Conservation (phyloP, 2,797 vertebrate species). For the Vespertilio murinus region DNA sequence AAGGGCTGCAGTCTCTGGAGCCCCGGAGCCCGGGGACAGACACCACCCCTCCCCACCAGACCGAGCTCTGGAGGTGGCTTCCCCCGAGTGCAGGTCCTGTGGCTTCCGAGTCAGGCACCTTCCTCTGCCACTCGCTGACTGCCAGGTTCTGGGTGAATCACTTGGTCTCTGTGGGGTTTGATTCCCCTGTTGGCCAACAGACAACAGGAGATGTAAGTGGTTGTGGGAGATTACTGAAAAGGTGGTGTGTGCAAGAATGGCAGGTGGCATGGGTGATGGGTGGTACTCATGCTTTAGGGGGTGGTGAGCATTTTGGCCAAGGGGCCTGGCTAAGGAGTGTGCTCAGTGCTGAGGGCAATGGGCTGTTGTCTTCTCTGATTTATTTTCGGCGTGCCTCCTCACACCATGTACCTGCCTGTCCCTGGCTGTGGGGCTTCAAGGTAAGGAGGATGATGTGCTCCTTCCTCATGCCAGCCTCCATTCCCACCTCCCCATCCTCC, state of each 20-base stretch:
- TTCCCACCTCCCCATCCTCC: background rate
- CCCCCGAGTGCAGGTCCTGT: too few species aligned
- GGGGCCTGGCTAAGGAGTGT: background rate
- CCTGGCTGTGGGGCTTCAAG: background rate
- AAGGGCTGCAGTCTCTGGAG: background rate
- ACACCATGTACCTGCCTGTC: background rate
- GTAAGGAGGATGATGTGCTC: too few species aligned
- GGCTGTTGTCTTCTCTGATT: background rate
- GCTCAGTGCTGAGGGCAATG: background rate
- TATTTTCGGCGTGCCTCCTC: background rate
- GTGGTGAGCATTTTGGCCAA: background rate
- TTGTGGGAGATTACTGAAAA: background rate
- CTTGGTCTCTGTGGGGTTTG: background rate
- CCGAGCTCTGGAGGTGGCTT: background rate
- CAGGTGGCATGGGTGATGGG: background rate
- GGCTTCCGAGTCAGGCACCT: background rate
- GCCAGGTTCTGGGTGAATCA: background rate
- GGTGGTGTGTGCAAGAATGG: rapidly evolving
- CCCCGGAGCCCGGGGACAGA: background rate
- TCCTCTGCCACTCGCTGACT: background rate
- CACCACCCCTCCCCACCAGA: background rate
- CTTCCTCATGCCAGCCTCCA: background rate
- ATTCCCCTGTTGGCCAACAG: background rate
- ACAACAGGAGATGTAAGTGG: background rate
- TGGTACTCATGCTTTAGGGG: rapidly evolving